Conservation (phyloP, 2,888 invertebrate genomes). For the Drosophila setosimentum region DNA sequence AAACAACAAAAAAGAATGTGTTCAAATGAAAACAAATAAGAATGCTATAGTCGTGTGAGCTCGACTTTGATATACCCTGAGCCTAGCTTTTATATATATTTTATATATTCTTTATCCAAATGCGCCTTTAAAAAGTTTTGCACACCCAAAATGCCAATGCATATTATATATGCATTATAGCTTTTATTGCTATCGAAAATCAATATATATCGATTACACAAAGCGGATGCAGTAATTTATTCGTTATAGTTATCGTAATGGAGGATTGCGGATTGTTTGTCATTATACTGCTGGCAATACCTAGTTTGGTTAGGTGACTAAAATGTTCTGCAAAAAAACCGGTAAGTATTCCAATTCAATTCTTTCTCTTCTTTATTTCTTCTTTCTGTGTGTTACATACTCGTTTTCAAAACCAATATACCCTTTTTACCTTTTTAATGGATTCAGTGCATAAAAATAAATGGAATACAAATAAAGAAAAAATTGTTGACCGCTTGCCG, state of each 20-base stretch:
- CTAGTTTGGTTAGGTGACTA: background rate
- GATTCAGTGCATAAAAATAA: background rate
- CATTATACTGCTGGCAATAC: background rate
- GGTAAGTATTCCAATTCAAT: background rate
- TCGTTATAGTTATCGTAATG: too few species aligned
- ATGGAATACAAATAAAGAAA: constrained; percentile 9
- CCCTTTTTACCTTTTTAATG: background rate
- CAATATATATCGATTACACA: background rate
- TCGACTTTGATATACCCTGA: background rate
- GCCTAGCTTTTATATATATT: background rate
- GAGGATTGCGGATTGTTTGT: background rate
- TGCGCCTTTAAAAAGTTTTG: background rate
- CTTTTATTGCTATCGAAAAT: too few species aligned
- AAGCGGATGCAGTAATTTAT: background rate
- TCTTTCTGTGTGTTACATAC: background rate
- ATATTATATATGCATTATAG: too few species aligned
- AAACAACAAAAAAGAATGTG: constrained; percentile 20
- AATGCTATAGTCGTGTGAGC: background rate
- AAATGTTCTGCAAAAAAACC: background rate
- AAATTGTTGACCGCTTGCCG: constrained; percentile 15
- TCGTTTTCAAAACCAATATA: background rate
- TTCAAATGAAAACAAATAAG: constrained; percentile 16
- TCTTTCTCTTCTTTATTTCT: background rate
- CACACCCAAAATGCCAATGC: background rate
- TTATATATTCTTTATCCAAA: background rate